Conservation (phyloP, 2,797 vertebrate genomes). For the Ceyx erithaca region DNA sequence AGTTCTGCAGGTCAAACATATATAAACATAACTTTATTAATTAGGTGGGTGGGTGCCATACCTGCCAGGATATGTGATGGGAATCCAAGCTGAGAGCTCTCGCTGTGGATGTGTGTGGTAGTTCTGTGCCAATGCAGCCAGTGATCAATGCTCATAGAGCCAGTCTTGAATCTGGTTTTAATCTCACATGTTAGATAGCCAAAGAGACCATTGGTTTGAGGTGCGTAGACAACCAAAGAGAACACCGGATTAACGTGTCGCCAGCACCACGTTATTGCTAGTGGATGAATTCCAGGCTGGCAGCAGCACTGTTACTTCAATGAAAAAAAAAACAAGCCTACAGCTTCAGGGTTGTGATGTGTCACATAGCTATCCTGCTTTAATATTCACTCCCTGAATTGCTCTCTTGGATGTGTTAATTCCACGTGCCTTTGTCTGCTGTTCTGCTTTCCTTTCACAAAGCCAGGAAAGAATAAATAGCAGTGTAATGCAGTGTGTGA, state of each 20-base stretch:
- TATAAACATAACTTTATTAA: not conserved
- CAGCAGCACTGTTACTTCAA: not conserved
- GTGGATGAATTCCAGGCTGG: not conserved
- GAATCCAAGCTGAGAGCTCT: not conserved
- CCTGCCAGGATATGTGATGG: not conserved
- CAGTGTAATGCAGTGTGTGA: slow-evolving; percentile 2
- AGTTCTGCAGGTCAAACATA: not conserved
- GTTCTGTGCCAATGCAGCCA: not conserved
- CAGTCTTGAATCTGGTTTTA: not conserved
- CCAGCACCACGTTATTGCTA: not conserved
- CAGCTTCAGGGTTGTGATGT: slow-evolving; percentile 17
- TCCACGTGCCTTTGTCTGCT: slow-evolving; percentile 50
- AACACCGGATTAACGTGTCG: not conserved
- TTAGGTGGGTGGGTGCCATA: not conserved
- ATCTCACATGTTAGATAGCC: not conserved
- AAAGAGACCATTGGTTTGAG: not conserved
- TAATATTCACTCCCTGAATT: slow-evolving; percentile 42
- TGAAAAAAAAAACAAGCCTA: not conserved
- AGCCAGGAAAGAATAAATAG: slow-evolving; percentile 50
- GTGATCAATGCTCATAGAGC: accelerated
- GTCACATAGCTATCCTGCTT: not conserved
- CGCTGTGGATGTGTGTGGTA: not conserved
- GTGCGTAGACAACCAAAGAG: not conserved
- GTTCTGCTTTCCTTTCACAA: slow-evolving; percentile 32
- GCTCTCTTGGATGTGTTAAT: slow-evolving; percentile 63